phyloP scores from a whole-genome alignment of 2,113 vertebrate genomes.

The Oryctolagus cuniculus region mOryCun1.1 NC_091437.1:43960501-43961000 shows the following conservation, averaged over 20 bases:
- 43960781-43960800: not conserved
- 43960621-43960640: not conserved
- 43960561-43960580: too few species aligned
- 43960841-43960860: not conserved
- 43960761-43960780: not conserved
- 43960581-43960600: rapidly evolving
- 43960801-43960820: not conserved
- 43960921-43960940: too few species aligned
- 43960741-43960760: not conserved
- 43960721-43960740: not conserved
- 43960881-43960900: too few species aligned
- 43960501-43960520: not conserved
- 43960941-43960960: too few species aligned
- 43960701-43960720: not conserved
- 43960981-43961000: too few species aligned
- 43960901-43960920: too few species aligned
- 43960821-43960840: not conserved
- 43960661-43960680: not conserved
- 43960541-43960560: too few species aligned
- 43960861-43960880: too few species aligned
- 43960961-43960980: too few species aligned
- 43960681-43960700: not conserved
- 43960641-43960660: too few species aligned
- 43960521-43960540: too few species aligned
- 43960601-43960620: not conserved